A percentile compares a stretch with the other conserved stretches of the same genome.
Conservation (phyloP, 2,113 vertebrate species). For the Desmodus rotundus region DNA sequence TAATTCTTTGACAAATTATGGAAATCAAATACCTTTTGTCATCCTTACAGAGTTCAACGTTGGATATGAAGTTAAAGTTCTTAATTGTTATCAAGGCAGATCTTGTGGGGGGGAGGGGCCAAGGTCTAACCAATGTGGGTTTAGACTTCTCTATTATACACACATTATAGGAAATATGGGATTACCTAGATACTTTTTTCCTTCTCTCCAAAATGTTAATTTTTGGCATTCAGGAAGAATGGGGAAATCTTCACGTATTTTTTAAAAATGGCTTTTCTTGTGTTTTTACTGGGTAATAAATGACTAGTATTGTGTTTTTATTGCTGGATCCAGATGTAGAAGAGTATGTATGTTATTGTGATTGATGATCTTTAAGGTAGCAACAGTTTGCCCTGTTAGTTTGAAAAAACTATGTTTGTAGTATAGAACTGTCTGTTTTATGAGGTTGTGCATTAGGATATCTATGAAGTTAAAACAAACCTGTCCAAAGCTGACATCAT, state of each 20-base stretch:
- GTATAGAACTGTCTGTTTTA: constrained; percentile 1
- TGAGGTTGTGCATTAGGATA: constrained; percentile 7
- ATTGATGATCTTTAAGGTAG: background rate
- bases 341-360: background rate
- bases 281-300: constrained; percentile 27
- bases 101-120: background rate
- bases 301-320: constrained; percentile 6
- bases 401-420: background rate
- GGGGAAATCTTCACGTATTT: background rate
- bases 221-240: constrained; percentile 6
- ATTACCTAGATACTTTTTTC: constrained; percentile 16
- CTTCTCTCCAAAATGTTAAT: constrained; percentile 13
- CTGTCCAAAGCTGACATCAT: background rate
- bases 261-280: background rate
- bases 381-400: background rate
- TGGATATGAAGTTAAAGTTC: constrained; percentile 24
- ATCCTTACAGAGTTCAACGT: background rate
- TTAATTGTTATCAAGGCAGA: background rate
- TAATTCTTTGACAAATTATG: background rate
- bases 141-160: background rate
- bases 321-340: constrained; percentile 9
- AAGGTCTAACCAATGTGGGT: constrained; percentile 29
- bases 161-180: background rate
- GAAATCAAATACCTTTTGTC: background rate
- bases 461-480: background rate